Evolutionary conservation across 2,797 vertebrate species (phyloP).

Genomic region (Myripristis murdjan): DNA sequence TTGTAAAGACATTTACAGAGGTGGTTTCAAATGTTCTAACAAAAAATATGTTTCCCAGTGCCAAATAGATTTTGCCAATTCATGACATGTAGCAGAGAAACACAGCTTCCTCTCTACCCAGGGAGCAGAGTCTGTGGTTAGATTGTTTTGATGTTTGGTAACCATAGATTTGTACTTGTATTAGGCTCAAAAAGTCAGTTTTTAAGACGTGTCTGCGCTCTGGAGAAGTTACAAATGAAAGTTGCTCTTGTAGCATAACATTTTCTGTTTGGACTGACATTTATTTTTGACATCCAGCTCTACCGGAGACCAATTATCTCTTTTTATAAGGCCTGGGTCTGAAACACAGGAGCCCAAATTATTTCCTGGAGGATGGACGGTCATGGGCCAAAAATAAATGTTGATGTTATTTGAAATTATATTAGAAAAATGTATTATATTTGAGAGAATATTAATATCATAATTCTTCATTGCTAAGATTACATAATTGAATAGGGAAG

Average conservation of each 20-base stretch:
- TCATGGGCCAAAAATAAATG: no score
- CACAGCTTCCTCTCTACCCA: not conserved
- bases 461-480: no score
- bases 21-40: conserved; percentile 23
- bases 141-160: conserved; percentile 27
- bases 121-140: not conserved
- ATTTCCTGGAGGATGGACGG: no score
- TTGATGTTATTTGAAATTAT: no score
- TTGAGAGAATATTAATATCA: no score
- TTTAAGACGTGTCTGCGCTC: conserved; percentile 7
- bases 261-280: conserved; percentile 9
- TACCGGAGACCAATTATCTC: not conserved
- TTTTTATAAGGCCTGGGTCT: conserved; percentile 1
- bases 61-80: conserved; percentile 18
- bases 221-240: conserved; percentile 11
- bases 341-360: no score
- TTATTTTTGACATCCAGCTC: not conserved
- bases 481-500: no score
- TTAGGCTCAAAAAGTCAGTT: conserved; percentile 17
- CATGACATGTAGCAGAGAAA: conserved; percentile 1
- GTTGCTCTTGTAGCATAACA: not conserved
- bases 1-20: conserved; percentile 27
- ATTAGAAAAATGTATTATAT: no score
- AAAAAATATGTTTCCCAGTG: not conserved
- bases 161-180: conserved; percentile 28